Evolutionary conservation across 2,888 invertebrate species (phyloP), one percentile per base, ranked within the genome.

Genomic region (Hoplodrina blanda): DNA sequence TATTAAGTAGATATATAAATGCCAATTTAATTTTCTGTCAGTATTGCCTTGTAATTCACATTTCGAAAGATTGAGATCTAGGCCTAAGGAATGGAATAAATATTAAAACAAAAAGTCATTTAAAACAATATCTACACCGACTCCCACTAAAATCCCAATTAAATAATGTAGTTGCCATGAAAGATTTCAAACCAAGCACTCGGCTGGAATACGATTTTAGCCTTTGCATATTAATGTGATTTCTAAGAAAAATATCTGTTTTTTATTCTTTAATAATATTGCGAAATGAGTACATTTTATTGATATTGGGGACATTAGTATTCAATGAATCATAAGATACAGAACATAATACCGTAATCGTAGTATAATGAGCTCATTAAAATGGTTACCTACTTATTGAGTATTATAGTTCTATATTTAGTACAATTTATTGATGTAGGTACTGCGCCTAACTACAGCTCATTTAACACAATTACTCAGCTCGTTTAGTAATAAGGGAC

Each of bases 401-500:
- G 15, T 37, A 41, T 41, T 41, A n/a, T n/a, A 41, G 41, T 41
- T 10, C 2, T 2, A 30, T 57, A 52, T 41, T 44, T 57, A 15
- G 44, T 52, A 30, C 7, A 52, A 52, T 20, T 44, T 17, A 69
- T 33, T 25, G 20, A 37, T 8, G 11, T 20, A n/a, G 68, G 19
- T 61, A 55, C 10, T 57, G 30, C 33, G 20, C 19, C 46, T 54
- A 19, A n/a, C 15, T 41, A 59, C 41, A 13, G 11, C 11, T 41
- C 41, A 41, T 41, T 37, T 53, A 52, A 53, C 56, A 75, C 57
- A 50, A 50, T 62, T 37, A 62, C 53, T 69, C 7, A 25, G 56
- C 11, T 63, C 46, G 33, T 67, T 67, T 55, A 64, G 33, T 68
- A 66, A 69, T 62, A 63, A 74, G 77, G 77, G 81, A 80, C 77